Evolutionary conservation across 2,797 vertebrate species (phyloP).

Genomic region (Sparus aurata): DNA sequence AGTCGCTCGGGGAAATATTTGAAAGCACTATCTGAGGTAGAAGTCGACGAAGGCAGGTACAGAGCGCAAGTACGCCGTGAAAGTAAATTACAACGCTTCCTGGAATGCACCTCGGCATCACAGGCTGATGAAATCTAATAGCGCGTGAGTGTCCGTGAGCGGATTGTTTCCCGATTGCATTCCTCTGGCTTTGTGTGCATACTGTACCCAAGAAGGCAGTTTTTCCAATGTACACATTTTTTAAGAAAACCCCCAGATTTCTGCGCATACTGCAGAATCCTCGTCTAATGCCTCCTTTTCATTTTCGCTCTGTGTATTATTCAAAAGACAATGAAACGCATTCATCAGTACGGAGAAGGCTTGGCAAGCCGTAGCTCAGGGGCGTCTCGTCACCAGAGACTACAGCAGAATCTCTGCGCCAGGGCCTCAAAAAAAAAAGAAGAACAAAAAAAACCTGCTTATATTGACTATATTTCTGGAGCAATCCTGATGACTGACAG

Average conservation of each 20-base stretch:
- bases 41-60: slow-evolving; percentile 41
- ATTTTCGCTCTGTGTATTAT: slow-evolving; percentile 56
- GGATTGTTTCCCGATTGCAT: slow-evolving; percentile 14
- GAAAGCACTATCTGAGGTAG: slow-evolving; percentile 66
- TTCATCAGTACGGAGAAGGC: slow-evolving; percentile 64
- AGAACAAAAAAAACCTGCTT: slow-evolving; percentile 56
- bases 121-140: slow-evolving; percentile 27
- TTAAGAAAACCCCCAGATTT: background rate
- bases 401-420: slow-evolving; percentile 45
- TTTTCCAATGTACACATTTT: slow-evolving; percentile 33
- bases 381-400: slow-evolving; percentile 56
- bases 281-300: slow-evolving; percentile 48
- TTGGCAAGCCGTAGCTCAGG: slow-evolving; percentile 63
- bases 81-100: slow-evolving; percentile 58
- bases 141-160: slow-evolving; percentile 2
- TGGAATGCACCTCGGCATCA: slow-evolving; percentile 31
- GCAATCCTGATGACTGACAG: slow-evolving; percentile 58
- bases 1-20: slow-evolving; percentile 61
- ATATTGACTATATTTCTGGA: slow-evolving; percentile 56
- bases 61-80: slow-evolving; percentile 45
- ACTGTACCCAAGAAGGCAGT: background rate
- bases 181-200: slow-evolving; percentile 12
- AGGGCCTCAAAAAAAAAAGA: slow-evolving; percentile 19
- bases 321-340: slow-evolving; percentile 71
- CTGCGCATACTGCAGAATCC: slow-evolving; percentile 36